Base-by-base conservation (phyloP, 1,140 invertebrate species). In the Lycorma delicatula region DNA sequence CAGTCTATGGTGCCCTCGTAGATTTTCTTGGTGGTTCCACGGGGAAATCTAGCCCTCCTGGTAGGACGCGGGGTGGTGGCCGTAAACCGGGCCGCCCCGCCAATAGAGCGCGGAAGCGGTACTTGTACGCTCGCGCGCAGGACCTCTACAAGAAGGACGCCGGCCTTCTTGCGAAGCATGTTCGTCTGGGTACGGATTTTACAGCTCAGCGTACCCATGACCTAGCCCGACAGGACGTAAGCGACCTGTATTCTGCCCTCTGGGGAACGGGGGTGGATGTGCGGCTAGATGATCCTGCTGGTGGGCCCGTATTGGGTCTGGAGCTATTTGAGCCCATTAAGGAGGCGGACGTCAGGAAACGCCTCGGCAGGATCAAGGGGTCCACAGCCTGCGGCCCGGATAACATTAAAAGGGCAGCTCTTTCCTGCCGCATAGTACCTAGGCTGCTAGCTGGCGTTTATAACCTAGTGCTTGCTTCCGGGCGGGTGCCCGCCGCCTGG, bases 401-500 rank as follows among this genome's bases (percentile, higher is more conserved):
- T 34, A 20, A 34, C 0, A 46, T 64, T 4, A 52, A 48, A n/a
- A 62, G 61, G 31, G n/a, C 16, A 1, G 47, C 58, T 16, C 7
- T 63, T 1, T 5, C 12, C 11, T 22, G 22, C 3, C 0, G 18
- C 7, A 53, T 27, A 3, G 27, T 44, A 1, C 11, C 12, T 0
- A 31, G 49, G 22, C 6, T 51, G 1, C 23, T 62, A 2, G 1
- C 54, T 12, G n/a, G 51, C 4, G 18, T 63, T 6, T 63, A 46
- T 41, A 62, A 58, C 34, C 29, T 61, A 0, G 2, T 62, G n/a
- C 49, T 63, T n/a, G 2, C 60, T 1, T 34, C 47, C 13, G 56
- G 52, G 0, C 3, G 52, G 6, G 51, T 55, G 13, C 66, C 68
- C 16, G 29, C 27, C 1, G 47, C 11, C 2, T 69, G 65, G 66